phyloP scores from a whole-genome alignment of 1,140 invertebrate species.

The Drosophila pectinifera region DNA sequence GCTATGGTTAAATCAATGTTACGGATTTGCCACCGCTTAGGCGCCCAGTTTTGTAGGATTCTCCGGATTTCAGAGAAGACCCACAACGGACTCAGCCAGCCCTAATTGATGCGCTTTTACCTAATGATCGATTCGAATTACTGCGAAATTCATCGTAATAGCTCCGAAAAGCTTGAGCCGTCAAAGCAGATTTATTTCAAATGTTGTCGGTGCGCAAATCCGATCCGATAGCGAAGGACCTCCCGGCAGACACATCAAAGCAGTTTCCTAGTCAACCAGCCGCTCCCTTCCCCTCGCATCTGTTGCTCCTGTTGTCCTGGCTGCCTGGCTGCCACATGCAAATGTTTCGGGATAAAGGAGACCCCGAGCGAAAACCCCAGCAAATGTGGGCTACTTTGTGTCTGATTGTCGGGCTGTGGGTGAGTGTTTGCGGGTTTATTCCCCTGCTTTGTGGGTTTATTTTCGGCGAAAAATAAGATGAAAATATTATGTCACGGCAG shows the following conservation, averaged over 20 bases:
- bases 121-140: slow-evolving; percentile 38
- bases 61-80: background rate
- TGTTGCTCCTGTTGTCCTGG: slow-evolving; percentile 51
- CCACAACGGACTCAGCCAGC: slow-evolving; percentile 1
- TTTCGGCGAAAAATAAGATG: slow-evolving; percentile 43
- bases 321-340: slow-evolving; percentile 55
- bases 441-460: slow-evolving; percentile 41
- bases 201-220: slow-evolving; percentile 25
- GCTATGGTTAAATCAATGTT: slow-evolving; percentile 58
- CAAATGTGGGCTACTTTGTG: slow-evolving; percentile 64
- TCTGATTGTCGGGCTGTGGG: slow-evolving; percentile 66
- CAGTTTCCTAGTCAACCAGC: slow-evolving; percentile 42
- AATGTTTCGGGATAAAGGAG: slow-evolving; percentile 32
- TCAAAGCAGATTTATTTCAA: slow-evolving; percentile 45
- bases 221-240: slow-evolving; percentile 36
- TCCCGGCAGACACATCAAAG: slow-evolving; percentile 36
- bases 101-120: slow-evolving; percentile 42
- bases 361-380: slow-evolving; percentile 25
- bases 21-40: slow-evolving; percentile 60
- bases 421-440: slow-evolving; percentile 40
- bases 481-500: slow-evolving; percentile 63
- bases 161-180: slow-evolving; percentile 16
- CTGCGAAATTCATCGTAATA: slow-evolving; percentile 8
- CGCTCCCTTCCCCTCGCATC: slow-evolving; percentile 16
- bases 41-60: slow-evolving; percentile 17